Evolutionary conservation across 1,140 invertebrate genomes (phyloP).

Genomic region (Rhyacophila brunnea): DNA sequence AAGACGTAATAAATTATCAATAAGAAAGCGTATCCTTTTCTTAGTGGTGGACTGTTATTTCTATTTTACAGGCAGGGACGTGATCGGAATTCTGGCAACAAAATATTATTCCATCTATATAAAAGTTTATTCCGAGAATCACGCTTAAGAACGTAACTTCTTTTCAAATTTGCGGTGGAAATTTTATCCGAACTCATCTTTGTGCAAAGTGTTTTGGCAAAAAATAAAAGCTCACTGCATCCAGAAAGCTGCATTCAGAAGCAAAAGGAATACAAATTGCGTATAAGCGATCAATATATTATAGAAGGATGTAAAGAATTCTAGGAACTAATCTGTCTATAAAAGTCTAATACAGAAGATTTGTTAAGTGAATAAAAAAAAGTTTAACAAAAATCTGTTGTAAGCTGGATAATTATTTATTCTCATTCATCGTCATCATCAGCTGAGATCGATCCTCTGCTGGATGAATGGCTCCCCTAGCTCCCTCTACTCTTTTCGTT

Average conservation of each 20-base stretch:
- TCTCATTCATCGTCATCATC: no score
- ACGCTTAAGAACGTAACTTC: slow-evolving; percentile 11
- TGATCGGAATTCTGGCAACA: slow-evolving; percentile 10
- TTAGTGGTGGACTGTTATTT: slow-evolving; percentile 13
- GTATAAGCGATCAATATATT: background rate
- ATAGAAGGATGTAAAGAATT: no score
- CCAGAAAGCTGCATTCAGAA: background rate
- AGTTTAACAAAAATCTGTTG: no score
- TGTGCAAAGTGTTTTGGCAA: background rate
- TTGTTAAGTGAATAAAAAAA: no score
- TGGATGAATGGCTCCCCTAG: no score
- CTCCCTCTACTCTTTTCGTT: no score
- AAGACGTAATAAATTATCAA: background rate
- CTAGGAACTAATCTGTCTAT: no score
- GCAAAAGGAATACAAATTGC: background rate
- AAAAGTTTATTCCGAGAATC: slow-evolving; percentile 23
- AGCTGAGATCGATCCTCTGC: no score
- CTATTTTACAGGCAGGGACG: slow-evolving; percentile 11
- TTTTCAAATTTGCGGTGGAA: slow-evolving; percentile 1
- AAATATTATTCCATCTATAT: slow-evolving; percentile 16
- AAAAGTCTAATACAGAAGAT: no score
- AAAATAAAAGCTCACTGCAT: background rate
- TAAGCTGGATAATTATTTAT: no score
- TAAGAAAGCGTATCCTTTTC: slow-evolving; percentile 14
- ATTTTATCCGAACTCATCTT: background rate